Percentiles rank a stretch among this genome's conserved stretches.
These are phyloP conservation scores for Takifugu bimaculatus DNA, from an alignment of 2,113 vertebrate species.

Conservation along the genomic window DNA sequence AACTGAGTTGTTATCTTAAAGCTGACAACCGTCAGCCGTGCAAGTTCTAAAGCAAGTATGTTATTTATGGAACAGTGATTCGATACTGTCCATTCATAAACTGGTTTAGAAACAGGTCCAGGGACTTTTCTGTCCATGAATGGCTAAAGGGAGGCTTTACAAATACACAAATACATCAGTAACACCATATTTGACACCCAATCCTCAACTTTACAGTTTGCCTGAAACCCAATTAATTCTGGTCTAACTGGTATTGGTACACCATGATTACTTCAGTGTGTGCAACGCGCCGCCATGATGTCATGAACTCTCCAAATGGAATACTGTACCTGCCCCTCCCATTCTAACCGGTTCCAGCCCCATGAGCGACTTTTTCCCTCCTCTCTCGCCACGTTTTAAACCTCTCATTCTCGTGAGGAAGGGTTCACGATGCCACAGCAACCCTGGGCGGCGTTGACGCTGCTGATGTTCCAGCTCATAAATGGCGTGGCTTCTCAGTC, in stretches of 20 bases:
- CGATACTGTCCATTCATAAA: neutral
- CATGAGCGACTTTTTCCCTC: too few species aligned
- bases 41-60: conserved; percentile 2
- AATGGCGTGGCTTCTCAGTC: too few species aligned
- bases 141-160: neutral
- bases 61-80: conserved; percentile 1
- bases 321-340: conserved; percentile 33
- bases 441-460: too few species aligned
- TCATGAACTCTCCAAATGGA: conserved; percentile 52
- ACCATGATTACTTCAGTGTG: conserved; percentile 39
- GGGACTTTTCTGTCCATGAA: neutral
- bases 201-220: conserved; percentile 14
- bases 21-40: too few species aligned
- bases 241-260: conserved; percentile 52
- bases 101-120: neutral
- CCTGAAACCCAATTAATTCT: too few species aligned
- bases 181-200: neutral
- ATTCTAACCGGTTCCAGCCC: too few species aligned
- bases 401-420: too few species aligned
- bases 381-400: too few species aligned
- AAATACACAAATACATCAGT: too few species aligned
- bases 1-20: too few species aligned
- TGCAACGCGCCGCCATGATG: conserved; percentile 46
- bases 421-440: too few species aligned
- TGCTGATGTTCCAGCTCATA: too few species aligned